phyloP scores from a whole-genome alignment of 2,888 invertebrate species.

The Chrysolina oricalcia region DNA sequence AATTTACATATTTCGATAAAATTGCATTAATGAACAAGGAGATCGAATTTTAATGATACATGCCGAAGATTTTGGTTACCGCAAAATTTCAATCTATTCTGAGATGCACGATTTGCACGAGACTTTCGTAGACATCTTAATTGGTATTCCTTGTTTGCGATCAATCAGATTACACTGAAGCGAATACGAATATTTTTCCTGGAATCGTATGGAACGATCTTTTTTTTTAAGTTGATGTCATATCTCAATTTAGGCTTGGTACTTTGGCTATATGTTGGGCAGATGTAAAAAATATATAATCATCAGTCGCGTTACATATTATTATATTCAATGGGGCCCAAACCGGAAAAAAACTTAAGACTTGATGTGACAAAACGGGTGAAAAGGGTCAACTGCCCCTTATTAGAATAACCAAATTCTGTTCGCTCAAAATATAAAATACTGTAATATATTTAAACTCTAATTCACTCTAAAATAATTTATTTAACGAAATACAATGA shows the following conservation, averaged over 20 bases:
- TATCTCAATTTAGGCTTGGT: neutral
- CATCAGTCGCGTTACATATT: too few species aligned
- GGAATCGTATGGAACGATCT: neutral
- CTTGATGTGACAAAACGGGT: too few species aligned
- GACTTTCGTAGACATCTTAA: conserved; percentile 11
- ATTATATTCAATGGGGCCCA: too few species aligned
- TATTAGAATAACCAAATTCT: too few species aligned
- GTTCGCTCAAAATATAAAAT: too few species aligned
- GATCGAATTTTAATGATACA: conserved; percentile 18
- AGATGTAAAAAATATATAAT: neutral
- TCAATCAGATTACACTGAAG: neutral
- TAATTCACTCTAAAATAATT: too few species aligned
- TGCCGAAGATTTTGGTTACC: neutral
- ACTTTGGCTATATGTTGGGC: neutral
- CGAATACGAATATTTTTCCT: neutral
- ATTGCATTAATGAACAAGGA: conserved; percentile 17
- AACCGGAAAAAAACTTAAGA: too few species aligned
- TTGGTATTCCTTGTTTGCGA: conserved; percentile 17
- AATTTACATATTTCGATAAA: conserved; percentile 19
- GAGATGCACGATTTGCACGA: neutral
- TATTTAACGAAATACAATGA: too few species aligned
- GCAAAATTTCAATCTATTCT: neutral
- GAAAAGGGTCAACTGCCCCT: too few species aligned
- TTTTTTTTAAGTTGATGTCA: neutral
- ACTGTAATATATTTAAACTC: too few species aligned